Percentiles rank a stretch among this genome's conserved stretches.
phyloP scores from a whole-genome alignment of 1,140 invertebrate genomes.

The Fopius arisanus region DNA sequence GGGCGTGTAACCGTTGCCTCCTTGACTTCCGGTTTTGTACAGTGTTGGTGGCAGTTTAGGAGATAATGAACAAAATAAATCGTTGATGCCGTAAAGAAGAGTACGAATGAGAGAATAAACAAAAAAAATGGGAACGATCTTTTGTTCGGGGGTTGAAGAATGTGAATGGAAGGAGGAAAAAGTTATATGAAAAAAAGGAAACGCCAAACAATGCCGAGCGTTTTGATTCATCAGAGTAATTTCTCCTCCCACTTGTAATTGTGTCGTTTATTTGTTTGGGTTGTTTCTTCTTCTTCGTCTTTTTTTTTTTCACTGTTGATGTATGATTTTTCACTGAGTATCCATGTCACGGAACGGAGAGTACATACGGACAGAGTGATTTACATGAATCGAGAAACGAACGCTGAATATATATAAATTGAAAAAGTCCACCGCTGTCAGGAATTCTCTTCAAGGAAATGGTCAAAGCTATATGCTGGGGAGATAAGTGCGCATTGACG shows the following conservation, averaged over 20 bases:
- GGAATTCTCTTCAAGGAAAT: background rate
- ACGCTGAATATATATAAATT: conserved; percentile 25
- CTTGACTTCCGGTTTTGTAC: conserved; percentile 25
- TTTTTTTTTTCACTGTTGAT: background rate
- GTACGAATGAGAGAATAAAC: background rate
- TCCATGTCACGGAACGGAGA: conserved; percentile 30
- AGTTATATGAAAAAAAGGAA: background rate
- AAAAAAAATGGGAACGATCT: background rate
- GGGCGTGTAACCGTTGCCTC: conserved; percentile 32
- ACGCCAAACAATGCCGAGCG: background rate
- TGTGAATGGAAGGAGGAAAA: background rate
- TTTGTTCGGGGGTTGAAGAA: background rate
- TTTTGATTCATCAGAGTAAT: background rate
- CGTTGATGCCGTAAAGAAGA: background rate
- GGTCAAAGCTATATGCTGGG: background rate
- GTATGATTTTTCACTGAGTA: conserved; percentile 17
- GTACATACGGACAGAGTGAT: conserved; percentile 27
- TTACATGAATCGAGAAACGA: conserved; percentile 38
- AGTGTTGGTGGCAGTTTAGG: background rate
- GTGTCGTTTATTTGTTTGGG: background rate
- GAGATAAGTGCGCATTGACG: background rate
- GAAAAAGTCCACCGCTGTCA: background rate
- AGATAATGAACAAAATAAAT: conserved; percentile 25
- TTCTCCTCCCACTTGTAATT: background rate
- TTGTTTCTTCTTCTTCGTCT: background rate